These are phyloP conservation scores for Chaenogobius annularis DNA, from an alignment of 2,113 vertebrate genomes.

Conservation along the genomic window DNA sequence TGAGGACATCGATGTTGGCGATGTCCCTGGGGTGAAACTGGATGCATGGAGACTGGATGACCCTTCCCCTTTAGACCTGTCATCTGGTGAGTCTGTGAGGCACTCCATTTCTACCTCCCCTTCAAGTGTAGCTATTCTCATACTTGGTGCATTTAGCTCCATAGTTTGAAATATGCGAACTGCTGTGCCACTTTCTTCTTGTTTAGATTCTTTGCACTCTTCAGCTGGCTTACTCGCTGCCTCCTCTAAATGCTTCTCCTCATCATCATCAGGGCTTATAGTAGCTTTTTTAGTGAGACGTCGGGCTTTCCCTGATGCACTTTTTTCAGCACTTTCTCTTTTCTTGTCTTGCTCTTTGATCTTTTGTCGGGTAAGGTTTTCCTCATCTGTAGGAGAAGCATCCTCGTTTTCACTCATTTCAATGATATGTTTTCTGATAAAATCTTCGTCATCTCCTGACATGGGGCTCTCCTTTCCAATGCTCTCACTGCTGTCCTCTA, in stretches of 20 bases:
- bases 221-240: constrained; percentile 84
- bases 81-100: constrained; percentile 95
- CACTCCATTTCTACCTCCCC: constrained; percentile 94
- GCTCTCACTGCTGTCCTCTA: constrained; percentile 96
- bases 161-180: constrained; percentile 77
- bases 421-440: constrained; percentile 91
- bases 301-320: constrained; percentile 76
- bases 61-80: constrained; percentile 92
- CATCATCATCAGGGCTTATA: constrained; percentile 85
- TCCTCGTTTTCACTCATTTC: constrained; percentile 98
- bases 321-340: constrained; percentile 75
- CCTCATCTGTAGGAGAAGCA: constrained; percentile 90
- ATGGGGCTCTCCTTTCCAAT: constrained; percentile 87
- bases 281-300: constrained; percentile 83
- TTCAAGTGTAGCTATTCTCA: constrained; percentile 73
- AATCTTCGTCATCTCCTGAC: constrained; percentile 92
- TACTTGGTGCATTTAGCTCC: constrained; percentile 86
- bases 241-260: constrained; percentile 72
- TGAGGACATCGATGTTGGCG: constrained; percentile 94
- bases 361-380: constrained; percentile 78
- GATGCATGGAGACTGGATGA: constrained; percentile 97
- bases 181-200: constrained; percentile 55
- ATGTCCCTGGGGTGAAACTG: constrained; percentile 96
- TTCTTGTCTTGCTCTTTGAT: constrained; percentile 81
- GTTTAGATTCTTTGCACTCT: constrained; percentile 75